Evolutionary conservation across 2,888 invertebrate species (phyloP), one percentile per base, ranked within the genome.

Genomic region (Chironomus riparius): DNA sequence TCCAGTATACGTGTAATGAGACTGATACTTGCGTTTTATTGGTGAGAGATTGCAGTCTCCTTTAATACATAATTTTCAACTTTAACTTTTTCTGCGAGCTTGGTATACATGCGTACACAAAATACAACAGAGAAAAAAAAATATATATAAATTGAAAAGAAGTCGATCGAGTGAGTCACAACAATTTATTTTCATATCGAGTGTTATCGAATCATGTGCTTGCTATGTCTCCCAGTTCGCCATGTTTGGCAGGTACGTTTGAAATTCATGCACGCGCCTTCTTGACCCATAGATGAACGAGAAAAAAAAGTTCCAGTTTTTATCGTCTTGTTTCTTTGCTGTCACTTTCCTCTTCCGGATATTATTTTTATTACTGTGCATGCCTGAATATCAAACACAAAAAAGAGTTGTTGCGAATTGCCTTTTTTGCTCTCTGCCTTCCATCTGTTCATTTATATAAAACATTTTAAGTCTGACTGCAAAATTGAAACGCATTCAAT

Each of bases 61-160:
- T 56, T 56, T 56, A 56, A 56, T 56, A 18, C n/a, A 56, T 56
- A 56, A 56, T 56, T 38, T 48, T 56, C 56, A 56, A 56, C 56
- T 56, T 56, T 56, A 56, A 56, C 65, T 24, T 68, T 74, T 74
- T 48, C 74, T 74, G 74, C 13, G 65, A 47, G 74, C 74, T 48
- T 74, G 74, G 74, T 74, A 22, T 5, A 74, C 62, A 74, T 74
- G 74, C 74, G 74, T 74, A 74, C 47, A 24, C 18, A 6, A 65
- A 38, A 74, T 47, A 48, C 68, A 48, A 68, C 68, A 74, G 38
- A 68, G 68, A 74, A 74, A 68, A 74, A 68, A 71, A 71, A 70
- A 28, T 15, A n/a, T n/a, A n/a, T n/a, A n/a, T 68, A 24, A 69
- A 24, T 48, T 50, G n/a, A 50, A 50, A 50, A 13, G 18, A 56